Base-by-base conservation (phyloP, 2,888 invertebrate species). In the Tinea semifulvella region DNA sequence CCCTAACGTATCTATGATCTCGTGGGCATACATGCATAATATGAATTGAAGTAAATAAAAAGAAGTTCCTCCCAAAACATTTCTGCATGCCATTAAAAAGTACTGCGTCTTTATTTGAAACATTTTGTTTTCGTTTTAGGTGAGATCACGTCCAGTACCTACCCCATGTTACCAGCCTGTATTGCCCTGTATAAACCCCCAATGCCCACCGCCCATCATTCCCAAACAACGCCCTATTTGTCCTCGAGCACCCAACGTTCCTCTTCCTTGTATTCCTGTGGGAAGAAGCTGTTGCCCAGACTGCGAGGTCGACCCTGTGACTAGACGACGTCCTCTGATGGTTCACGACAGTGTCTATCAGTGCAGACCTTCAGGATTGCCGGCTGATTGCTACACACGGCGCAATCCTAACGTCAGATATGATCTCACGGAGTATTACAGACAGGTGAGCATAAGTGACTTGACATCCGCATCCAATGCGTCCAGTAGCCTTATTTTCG, bases 291-390 rank as follows among this genome's bases (percentile, higher is more conserved):
- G 67, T 49, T 84, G 83, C 38, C 67, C 73, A 1, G 47, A 62
- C 43, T 70, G 75, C 52, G 53, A 69, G 4, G 6, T 68, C n/a
- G 85, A 85, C 48, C 85, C 85, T 2, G 83, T 85, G 43, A 84
- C 84, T 0, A 72, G 82, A 10, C 77, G 85, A 50, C 69, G 85
- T 50, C 85, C 85, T 2, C 63, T 85, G 27, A 83, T 85, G 50
- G 83, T 84, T 49, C 81, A 84, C 61, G 82, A 85, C 39, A 79
- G 84, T 50, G 70, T 84, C 11, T 70, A 65, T 2, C 55, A 56
- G 44, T 31, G 44, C 3, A 28, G 35, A 3, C 44, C 28, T 1
- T 31, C 72, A 14, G 68, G 68, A 1, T n/a, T n/a, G n/a, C n/a
- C n/a, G n/a, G 64, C 40, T 7, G 61, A 68, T 49, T 65, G 65